A percentile compares a stretch with the other conserved stretches of the same genome.
phyloP scores from a whole-genome alignment of 1,140 invertebrate genomes.

The Lordiphosa stackelbergi region DNA sequence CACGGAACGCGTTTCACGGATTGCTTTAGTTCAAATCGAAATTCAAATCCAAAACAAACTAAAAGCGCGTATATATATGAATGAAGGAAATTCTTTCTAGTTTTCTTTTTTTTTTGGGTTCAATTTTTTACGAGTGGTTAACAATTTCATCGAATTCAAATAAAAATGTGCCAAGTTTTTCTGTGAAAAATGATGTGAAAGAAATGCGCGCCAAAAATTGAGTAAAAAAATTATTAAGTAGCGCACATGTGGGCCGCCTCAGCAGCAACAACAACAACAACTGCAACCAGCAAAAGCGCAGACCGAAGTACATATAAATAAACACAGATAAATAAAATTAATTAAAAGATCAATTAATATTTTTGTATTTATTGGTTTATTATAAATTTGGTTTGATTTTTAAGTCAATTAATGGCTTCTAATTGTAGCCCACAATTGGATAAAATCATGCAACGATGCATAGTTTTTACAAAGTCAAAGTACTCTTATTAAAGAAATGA shows the following conservation, averaged over 20 bases:
- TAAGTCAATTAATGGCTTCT: too few species aligned
- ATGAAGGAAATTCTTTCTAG: too few species aligned
- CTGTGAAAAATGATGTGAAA: conserved; percentile 1
- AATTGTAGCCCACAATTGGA: too few species aligned
- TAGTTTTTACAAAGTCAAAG: too few species aligned
- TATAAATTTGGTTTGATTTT: too few species aligned
- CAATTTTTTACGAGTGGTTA: too few species aligned
- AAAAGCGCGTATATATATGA: not conserved
- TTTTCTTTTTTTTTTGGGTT: too few species aligned
- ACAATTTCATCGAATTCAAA: not conserved
- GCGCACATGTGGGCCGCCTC: not conserved
- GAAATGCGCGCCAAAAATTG: conserved; percentile 45
- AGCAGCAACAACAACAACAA: conserved; percentile 8
- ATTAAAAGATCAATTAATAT: not conserved
- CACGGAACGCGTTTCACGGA: conserved; percentile 12
- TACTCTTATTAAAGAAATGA: too few species aligned
- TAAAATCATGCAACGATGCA: too few species aligned
- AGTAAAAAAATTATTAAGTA: conserved; percentile 23
- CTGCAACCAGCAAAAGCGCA: too few species aligned
- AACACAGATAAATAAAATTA: not conserved
- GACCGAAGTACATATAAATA: not conserved
- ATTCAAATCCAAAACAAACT: conserved; percentile 9
- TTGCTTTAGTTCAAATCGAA: not conserved
- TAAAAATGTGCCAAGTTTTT: conserved; percentile 3
- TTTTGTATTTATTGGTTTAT: too few species aligned